Percentiles rank a stretch among this genome's conserved stretches.
These are phyloP conservation scores for Atta cephalotes DNA, from an alignment of 1,140 invertebrate genomes.

Conservation along the genomic window DNA sequence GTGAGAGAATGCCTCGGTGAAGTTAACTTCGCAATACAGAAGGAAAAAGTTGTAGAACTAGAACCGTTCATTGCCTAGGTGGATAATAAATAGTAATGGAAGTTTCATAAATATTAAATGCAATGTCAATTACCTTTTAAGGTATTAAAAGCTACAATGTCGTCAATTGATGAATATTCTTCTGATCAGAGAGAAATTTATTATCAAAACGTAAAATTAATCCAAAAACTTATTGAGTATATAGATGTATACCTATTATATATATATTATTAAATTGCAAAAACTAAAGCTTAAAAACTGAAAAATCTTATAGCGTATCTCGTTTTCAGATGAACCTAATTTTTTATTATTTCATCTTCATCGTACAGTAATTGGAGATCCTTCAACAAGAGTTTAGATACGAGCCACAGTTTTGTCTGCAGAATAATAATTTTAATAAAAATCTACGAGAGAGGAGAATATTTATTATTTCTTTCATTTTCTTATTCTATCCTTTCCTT, in stretches of 20 bases:
- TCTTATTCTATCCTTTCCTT: too few species aligned
- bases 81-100: neutral
- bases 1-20: constrained; percentile 8
- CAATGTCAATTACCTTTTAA: neutral
- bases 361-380: too few species aligned
- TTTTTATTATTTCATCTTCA: neutral
- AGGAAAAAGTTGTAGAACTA: constrained; percentile 29
- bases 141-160: neutral
- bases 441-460: too few species aligned
- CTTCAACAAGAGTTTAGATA: too few species aligned
- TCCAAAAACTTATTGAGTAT: neutral
- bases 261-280: neutral
- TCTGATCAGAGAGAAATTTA: neutral
- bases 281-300: neutral
- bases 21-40: neutral
- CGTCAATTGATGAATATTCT: neutral
- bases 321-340: neutral
- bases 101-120: neutral
- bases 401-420: too few species aligned
- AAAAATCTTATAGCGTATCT: neutral
- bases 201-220: neutral
- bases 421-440: too few species aligned
- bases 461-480: too few species aligned
- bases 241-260: too few species aligned
- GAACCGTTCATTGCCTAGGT: neutral